These are phyloP conservation scores for Lepeophtheirus nordmannii DNA, from an alignment of 2,888 invertebrate species.

Conservation along the genomic window DNA sequence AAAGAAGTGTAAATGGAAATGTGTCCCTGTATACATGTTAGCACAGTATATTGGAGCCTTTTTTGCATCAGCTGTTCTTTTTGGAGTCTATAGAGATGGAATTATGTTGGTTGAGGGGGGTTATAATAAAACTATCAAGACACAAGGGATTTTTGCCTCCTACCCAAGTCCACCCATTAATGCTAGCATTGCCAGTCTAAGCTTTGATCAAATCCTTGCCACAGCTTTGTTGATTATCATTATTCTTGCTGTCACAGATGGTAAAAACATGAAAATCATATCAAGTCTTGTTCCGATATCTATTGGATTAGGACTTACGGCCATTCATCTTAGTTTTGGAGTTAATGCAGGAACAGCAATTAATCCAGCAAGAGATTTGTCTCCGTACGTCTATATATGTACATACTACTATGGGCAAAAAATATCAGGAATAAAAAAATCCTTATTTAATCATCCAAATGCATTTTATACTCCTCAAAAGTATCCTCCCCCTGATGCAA, in stretches of 20 bases:
- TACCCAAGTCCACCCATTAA: constrained; percentile 33
- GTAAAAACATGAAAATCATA: constrained; percentile 35
- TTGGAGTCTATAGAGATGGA: constrained; percentile 34
- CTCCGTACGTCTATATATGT: constrained; percentile 34
- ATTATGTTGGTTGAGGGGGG: constrained; percentile 6
- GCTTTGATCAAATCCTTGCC: constrained; percentile 35
- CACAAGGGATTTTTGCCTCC: constrained; percentile 42
- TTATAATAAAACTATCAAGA: constrained; percentile 33
- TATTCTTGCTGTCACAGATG: constrained; percentile 38
- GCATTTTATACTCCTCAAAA: too few relatives aligned
- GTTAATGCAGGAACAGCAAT: constrained; percentile 43
- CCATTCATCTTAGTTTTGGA: constrained; percentile 40
- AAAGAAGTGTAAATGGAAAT: constrained; percentile 28
- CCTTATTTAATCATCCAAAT: too few relatives aligned
- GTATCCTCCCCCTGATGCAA: too few relatives aligned
- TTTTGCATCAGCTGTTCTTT: constrained; percentile 37
- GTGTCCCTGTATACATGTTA: constrained; percentile 35
- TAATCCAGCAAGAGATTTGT: constrained; percentile 45
- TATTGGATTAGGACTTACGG: constrained; percentile 36
- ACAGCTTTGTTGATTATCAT: constrained; percentile 37
- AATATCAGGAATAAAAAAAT: too few relatives aligned
- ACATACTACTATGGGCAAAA: too few relatives aligned
- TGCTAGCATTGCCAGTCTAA: not conserved
- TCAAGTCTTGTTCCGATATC: constrained; percentile 34
- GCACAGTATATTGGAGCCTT: constrained; percentile 42